Percentiles rank a stretch among this genome's conserved stretches.
Evolutionary conservation across 2,113 vertebrate genomes (phyloP).

Genomic region (Ptychochromis oligacanthus): DNA sequence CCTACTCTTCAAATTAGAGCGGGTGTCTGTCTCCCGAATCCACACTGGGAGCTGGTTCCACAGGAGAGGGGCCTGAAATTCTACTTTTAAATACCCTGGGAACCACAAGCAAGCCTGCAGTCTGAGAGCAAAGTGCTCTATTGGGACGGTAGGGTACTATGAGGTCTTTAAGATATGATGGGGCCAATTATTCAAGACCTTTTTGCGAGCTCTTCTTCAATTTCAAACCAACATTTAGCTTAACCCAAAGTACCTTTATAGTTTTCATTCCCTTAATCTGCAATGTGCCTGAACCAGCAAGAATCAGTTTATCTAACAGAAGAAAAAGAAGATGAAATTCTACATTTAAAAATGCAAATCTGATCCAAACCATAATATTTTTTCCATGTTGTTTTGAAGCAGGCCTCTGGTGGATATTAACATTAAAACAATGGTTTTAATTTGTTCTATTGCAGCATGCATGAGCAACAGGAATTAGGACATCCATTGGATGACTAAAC

Average conservation of each 20-base stretch:
- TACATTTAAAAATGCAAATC: conserved; percentile 7
- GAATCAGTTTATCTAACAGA: background rate
- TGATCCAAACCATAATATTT: background rate
- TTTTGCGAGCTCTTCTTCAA: background rate
- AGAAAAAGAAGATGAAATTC: background rate
- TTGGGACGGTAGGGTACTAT: too few relatives aligned
- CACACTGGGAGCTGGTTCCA: too few relatives aligned
- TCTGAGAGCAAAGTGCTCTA: too few relatives aligned
- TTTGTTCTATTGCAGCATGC: background rate
- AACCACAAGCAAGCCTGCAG: too few relatives aligned
- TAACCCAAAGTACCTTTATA: background rate
- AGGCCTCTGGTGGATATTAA: background rate
- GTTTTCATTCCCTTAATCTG: conserved; percentile 6
- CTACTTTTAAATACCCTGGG: too few relatives aligned
- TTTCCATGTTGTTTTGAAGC: background rate
- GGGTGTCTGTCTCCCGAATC: too few relatives aligned
- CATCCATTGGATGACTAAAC: background rate
- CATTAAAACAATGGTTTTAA: conserved; percentile 1
- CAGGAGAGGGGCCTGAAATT: too few relatives aligned
- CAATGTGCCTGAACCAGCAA: background rate
- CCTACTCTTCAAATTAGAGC: too few relatives aligned
- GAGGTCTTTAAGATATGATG: too few relatives aligned
- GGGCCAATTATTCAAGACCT: too few relatives aligned
- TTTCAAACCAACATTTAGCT: background rate
- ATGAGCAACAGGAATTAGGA: background rate